Base-by-base conservation (phyloP, 2,888 invertebrate species). In the Nephrotoma guestfalica region DNA sequence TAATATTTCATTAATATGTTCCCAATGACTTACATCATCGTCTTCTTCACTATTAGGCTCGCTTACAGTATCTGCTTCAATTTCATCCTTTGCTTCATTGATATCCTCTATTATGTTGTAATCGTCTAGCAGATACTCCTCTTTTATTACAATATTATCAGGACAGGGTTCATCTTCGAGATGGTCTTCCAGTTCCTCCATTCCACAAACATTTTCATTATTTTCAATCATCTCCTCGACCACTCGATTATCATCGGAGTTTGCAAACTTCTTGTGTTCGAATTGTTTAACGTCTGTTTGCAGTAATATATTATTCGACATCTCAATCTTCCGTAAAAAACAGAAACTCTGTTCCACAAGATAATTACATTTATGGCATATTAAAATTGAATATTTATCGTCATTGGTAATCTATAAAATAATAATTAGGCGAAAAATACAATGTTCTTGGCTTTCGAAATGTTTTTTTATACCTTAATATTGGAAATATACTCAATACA, bases 341-440 rank as follows among this genome's bases (percentile, higher is more conserved):
- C 43, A 43, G 45, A 85, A 41, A 45, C 85, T 85, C 45, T 85
- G 85, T 85, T 85, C 85, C n/a, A 85, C 85, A 18, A 85, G 43
- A 43, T 41, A 85, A 43, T 85, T 43, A 13, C 85, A 85, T 43
- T 43, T 42, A 18, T 85, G 42, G 43, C 85, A 85, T 43, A 85
- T 85, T 45, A 85, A 85, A 18, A 43, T 42, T 18, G 85, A 43
- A 18, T 18, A 43, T 43, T 85, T 43, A 41, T 85, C 85, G 18
- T 85, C 43, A 43, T 43, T 43, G 3, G 42, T 15, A 85, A 85
- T 85, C 85, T 85, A 85, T 5, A 45, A 85, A 85, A 6, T 30
- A 43, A 30, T 18, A 45, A 9, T 43, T 43, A 85, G 43, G 7
- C 4, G 7, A 15, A 85, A 6, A 43, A 18, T 30, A 18, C 30